Conservation (phyloP, 2,797 vertebrate genomes). For the Sebastes diploproa region DNA sequence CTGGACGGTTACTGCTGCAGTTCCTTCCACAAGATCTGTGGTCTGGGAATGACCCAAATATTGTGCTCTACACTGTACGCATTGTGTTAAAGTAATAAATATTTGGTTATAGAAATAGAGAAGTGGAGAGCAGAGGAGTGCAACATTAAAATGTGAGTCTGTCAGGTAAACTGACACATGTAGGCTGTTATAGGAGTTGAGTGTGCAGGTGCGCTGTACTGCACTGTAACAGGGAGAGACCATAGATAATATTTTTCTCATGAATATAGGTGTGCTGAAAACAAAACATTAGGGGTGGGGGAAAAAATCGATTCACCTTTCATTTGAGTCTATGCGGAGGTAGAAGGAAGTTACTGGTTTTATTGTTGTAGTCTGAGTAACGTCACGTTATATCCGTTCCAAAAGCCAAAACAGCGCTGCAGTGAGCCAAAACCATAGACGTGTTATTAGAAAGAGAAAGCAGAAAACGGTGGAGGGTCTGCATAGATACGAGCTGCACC, state of each 20-base stretch:
- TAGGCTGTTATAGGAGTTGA: neutral
- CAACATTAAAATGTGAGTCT: neutral
- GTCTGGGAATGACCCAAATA: neutral
- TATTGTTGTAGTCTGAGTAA: too few relatives aligned
- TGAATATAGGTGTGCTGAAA: too few relatives aligned
- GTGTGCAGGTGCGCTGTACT: neutral
- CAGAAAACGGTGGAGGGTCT: too few relatives aligned
- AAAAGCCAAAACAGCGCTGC: too few relatives aligned
- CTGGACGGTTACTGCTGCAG: neutral
- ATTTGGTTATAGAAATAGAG: neutral
- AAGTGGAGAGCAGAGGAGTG: neutral
- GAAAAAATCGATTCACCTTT: too few relatives aligned
- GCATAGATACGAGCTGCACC: too few relatives aligned
- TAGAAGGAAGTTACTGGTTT: too few relatives aligned
- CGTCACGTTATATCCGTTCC: too few relatives aligned
- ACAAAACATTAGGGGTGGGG: too few relatives aligned
- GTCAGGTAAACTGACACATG: neutral
- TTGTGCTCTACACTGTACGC: neutral
- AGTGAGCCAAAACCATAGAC: too few relatives aligned
- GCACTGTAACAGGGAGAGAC: neutral
- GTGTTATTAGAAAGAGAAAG: too few relatives aligned
- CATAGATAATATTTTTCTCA: neutral
- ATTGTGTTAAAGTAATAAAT: neutral
- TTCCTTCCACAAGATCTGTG: neutral
- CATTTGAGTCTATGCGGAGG: too few relatives aligned